Conservation (phyloP, 2,113 vertebrate species). For the Aphyosemion australe region DNA sequence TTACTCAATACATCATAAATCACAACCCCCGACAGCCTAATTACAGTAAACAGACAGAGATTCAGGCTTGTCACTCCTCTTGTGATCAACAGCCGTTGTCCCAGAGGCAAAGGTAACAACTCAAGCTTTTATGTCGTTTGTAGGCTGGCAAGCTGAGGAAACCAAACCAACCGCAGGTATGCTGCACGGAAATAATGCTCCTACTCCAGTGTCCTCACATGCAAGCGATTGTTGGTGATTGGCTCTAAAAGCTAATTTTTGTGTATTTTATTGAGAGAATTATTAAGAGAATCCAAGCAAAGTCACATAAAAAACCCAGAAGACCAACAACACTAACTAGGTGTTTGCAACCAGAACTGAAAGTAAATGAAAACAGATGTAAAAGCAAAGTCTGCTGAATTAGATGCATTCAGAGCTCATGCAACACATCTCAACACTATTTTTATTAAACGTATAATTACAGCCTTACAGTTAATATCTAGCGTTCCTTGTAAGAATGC, state of each 20-base stretch:
- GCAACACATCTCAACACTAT: no score
- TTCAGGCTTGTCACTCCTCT: conserved; percentile 54
- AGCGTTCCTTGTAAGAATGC: no score
- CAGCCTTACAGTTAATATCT: no score
- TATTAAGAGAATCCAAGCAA: neutral
- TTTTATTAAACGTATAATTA: no score
- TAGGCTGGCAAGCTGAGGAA: conserved; percentile 55
- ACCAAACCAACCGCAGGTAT: conserved; percentile 69
- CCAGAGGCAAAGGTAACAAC: conserved; percentile 59
- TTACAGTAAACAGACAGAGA: conserved; percentile 79
- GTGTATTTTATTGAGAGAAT: no score
- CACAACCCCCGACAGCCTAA: conserved; percentile 77
- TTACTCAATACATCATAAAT: conserved; percentile 81
- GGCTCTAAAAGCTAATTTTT: neutral
- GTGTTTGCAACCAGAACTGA: neutral
- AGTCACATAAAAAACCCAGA: neutral
- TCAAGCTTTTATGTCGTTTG: conserved; percentile 61
- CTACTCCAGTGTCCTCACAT: conserved; percentile 17
- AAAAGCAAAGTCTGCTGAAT: no score
- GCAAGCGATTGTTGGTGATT: neutral
- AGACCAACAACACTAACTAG: neutral
- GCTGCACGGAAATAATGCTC: conserved; percentile 59
- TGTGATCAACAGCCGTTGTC: conserved; percentile 70
- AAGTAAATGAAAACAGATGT: no score
- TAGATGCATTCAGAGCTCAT: no score